These are phyloP conservation scores for Conchocele bisecta DNA, from an alignment of 2,888 invertebrate species.

Conservation along the genomic window DNA sequence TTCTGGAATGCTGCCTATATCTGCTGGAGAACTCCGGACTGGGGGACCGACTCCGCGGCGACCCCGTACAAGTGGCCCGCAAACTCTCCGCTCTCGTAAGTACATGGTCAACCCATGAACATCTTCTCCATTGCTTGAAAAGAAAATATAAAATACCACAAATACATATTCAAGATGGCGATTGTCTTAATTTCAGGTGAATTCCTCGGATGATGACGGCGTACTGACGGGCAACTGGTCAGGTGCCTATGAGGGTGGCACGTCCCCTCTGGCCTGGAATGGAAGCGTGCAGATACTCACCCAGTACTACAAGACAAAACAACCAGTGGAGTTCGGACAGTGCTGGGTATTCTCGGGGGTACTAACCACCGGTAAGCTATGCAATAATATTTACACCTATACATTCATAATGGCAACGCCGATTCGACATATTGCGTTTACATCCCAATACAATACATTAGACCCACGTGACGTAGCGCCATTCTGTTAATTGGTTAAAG, in stretches of 20 bases:
- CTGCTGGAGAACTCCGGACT: slow-evolving; percentile 85
- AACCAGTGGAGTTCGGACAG: slow-evolving; percentile 71
- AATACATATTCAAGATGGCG: no score
- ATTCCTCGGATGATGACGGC: slow-evolving; percentile 63
- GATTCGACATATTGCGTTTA: no score
- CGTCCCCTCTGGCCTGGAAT: slow-evolving; percentile 42
- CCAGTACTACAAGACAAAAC: slow-evolving; percentile 65
- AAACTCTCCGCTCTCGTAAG: slow-evolving; percentile 70
- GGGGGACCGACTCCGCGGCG: slow-evolving; percentile 74
- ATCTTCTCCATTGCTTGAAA: no score
- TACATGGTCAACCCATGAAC: no score
- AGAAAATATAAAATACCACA: no score
- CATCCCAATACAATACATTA: no score
- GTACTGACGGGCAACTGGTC: slow-evolving; percentile 77
- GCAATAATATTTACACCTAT: no score
- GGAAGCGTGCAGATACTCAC: slow-evolving; percentile 75
- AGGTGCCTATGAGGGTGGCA: slow-evolving; percentile 65
- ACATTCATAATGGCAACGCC: no score
- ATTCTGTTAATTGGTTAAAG: no score
- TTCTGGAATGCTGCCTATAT: slow-evolving; percentile 77
- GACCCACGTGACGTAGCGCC: no score
- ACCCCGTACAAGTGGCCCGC: slow-evolving; percentile 66
- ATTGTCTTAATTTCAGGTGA: slow-evolving; percentile 35
- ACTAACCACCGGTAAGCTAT: slow-evolving; percentile 83
- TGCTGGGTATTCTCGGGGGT: slow-evolving; percentile 76